Conservation (phyloP, 2,888 invertebrate genomes). For the Andrena fulva region DNA sequence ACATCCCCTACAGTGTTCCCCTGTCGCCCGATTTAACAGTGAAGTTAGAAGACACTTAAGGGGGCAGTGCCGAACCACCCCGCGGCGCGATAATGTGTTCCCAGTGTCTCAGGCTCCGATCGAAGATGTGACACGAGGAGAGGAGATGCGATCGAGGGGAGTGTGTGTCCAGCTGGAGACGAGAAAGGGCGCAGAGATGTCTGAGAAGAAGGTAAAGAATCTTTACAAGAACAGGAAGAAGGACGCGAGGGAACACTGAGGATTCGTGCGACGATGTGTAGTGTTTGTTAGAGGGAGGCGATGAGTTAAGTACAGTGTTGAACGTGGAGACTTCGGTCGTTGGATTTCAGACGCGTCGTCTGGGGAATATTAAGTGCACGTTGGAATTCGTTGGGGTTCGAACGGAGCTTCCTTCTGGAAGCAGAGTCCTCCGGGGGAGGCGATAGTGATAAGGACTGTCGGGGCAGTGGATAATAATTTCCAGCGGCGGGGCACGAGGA, state of each 20-base stretch:
- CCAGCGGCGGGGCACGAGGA: conserved; percentile 8
- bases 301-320: background rate
- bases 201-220: conserved; percentile 29
- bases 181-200: conserved; percentile 12
- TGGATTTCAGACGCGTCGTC: conserved; percentile 6
- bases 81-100: conserved; percentile 60
- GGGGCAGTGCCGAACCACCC: too few species aligned
- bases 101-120: conserved; percentile 71
- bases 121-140: conserved; percentile 50
- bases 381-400: background rate
- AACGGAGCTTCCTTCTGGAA: too few species aligned
- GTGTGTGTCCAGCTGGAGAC: background rate
- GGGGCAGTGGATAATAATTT: background rate
- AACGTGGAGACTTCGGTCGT: background rate
- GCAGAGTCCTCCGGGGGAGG: too few species aligned
- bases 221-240: conserved; percentile 52
- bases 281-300: background rate
- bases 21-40: too few species aligned
- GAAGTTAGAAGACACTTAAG: too few species aligned
- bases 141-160: background rate
- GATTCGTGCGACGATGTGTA: background rate
- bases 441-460: background rate
- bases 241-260: background rate
- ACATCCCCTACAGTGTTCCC: too few species aligned
- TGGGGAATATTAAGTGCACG: background rate